These are phyloP conservation scores for Euphydryas editha DNA, from an alignment of 2,888 invertebrate species.

Conservation along the genomic window DNA sequence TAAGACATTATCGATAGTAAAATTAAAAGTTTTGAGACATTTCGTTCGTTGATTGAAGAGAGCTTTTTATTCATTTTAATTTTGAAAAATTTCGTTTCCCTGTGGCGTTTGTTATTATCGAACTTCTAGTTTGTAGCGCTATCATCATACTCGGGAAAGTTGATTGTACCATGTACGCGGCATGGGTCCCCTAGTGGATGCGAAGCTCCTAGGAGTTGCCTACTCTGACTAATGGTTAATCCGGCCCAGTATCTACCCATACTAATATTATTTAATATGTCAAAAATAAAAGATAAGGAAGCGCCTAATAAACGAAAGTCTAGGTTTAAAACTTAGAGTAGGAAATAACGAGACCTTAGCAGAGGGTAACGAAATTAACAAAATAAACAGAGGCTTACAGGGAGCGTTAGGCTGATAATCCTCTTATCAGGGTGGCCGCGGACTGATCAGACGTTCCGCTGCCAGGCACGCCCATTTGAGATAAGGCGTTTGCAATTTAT, in stretches of 20 bases:
- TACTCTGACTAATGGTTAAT: no score
- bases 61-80: no score
- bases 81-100: no score
- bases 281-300: background rate
- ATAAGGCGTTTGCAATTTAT: constrained; percentile 56
- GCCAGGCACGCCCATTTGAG: constrained; percentile 50
- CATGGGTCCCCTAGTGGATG: no score
- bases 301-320: constrained; percentile 5
- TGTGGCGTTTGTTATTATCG: no score
- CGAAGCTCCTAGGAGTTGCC: no score
- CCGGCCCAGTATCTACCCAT: background rate
- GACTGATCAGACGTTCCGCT: constrained; percentile 57
- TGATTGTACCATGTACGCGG: no score
- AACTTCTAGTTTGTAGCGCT: no score
- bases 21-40: no score
- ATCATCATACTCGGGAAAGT: no score
- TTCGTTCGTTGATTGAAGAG: no score
- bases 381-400: constrained; percentile 59
- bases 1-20: no score
- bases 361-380: constrained; percentile 58
- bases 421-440: constrained; percentile 62
- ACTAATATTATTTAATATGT: background rate
- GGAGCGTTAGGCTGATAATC: constrained; percentile 56
- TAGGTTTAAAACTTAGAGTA: background rate
- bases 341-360: constrained; percentile 10